Evolutionary conservation across 2,797 vertebrate species (phyloP).

Genomic region (Pseudochirops corinnae): DNA sequence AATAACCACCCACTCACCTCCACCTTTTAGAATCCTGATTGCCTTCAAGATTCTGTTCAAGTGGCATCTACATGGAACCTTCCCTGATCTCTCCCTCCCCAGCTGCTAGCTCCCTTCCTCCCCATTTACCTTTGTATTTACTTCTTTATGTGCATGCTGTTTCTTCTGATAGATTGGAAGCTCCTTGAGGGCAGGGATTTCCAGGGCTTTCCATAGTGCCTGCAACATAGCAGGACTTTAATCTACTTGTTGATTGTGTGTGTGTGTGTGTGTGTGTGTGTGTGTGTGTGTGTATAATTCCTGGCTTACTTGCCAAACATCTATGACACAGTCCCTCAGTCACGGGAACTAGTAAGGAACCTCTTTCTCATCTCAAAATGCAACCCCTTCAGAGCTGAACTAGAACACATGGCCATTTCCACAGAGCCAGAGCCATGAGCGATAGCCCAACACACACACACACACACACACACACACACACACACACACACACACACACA

Average conservation of each 20-base stretch:
- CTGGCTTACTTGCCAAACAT: background rate
- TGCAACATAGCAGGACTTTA: background rate
- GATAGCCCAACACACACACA: background rate
- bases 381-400: background rate
- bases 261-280: too few relatives aligned
- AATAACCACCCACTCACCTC: background rate
- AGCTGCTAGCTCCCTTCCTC: background rate
- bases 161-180: background rate
- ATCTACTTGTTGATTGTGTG: background rate
- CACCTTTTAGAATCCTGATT: background rate
- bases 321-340: background rate
- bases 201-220: background rate
- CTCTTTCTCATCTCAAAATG: background rate
- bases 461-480: too few relatives aligned
- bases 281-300: background rate
- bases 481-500: too few relatives aligned
- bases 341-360: background rate
- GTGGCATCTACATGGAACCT: background rate
- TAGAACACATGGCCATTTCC: background rate
- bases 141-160: background rate
- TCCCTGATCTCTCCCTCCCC: background rate
- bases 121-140: background rate
- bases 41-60: background rate
- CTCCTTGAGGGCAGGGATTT: background rate
- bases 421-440: background rate